Conservation (phyloP, 2,113 vertebrate species). For the Lycocorax pyrrhopterus region DNA sequence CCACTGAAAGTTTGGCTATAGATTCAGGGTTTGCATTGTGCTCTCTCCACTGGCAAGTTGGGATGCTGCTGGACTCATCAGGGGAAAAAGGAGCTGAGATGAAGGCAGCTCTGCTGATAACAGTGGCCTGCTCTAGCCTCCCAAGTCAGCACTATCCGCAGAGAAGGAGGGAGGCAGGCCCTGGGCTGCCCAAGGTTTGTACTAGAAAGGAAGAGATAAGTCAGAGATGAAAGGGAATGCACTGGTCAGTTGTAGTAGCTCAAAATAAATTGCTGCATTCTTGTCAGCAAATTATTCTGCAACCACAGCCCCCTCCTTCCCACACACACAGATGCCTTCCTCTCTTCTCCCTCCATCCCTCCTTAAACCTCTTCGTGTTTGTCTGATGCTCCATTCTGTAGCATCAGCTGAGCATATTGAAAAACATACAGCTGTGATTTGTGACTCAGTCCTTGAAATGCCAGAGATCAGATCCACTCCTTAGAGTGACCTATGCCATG, state of each 20-base stretch:
- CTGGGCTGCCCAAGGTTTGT: not conserved
- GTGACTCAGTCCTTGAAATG: not conserved
- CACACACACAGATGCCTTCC: not conserved
- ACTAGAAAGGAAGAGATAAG: not conserved
- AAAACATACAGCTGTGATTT: not conserved
- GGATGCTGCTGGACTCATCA: not conserved
- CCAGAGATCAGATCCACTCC: not conserved
- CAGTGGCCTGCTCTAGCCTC: not conserved
- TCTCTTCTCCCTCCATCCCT: not conserved
- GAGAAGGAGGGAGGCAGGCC: not conserved
- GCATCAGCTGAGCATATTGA: not conserved
- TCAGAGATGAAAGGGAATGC: not conserved
- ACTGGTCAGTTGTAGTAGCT: not conserved
- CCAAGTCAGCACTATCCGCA: not conserved
- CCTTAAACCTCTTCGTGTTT: not conserved
- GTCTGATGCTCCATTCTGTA: not conserved
- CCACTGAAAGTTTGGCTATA: not conserved
- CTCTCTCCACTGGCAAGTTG: not conserved
- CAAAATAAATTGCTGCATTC: not conserved
- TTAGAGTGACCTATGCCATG: not conserved
- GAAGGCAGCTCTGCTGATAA: not conserved
- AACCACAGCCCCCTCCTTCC: not conserved
- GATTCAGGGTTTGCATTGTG: not conserved
- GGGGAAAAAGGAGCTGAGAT: not conserved
- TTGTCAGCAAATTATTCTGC: constrained; percentile 32